Percentiles rank a stretch among this genome's conserved stretches.
Evolutionary conservation across 2,113 vertebrate genomes (phyloP).

Genomic region (Aythya baeri): DNA sequence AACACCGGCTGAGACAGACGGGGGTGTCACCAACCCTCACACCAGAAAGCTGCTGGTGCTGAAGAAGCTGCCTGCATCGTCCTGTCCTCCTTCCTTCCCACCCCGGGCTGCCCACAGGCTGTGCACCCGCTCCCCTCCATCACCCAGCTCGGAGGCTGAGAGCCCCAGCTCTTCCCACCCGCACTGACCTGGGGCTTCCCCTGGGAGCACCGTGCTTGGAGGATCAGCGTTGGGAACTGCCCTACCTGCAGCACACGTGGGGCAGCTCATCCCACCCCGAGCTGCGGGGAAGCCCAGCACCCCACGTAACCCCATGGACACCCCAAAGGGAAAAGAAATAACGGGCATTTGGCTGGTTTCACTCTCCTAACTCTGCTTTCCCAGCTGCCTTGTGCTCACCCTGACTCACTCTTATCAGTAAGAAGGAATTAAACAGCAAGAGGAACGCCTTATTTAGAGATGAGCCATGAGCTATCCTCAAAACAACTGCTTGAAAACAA

Average conservation of each 20-base stretch:
- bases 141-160: background rate
- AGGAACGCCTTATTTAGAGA: background rate
- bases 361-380: background rate
- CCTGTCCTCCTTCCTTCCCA: background rate
- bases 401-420: background rate
- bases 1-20: background rate
- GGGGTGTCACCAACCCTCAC: background rate
- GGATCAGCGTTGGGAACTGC: background rate
- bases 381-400: background rate
- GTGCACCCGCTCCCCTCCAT: background rate
- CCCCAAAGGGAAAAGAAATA: background rate
- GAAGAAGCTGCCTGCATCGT: background rate
- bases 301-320: background rate
- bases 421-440: background rate
- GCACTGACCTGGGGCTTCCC: background rate
- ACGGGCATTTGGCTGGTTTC: fast-evolving
- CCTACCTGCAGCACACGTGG: background rate
- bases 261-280: background rate
- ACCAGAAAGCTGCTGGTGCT: background rate
- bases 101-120: background rate
- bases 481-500: background rate
- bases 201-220: fast-evolving
- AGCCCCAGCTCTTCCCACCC: background rate
- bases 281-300: background rate
- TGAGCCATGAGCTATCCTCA: background rate